Evolutionary conservation across 2,797 vertebrate species (phyloP).

Genomic region (Manis javanica): DNA sequence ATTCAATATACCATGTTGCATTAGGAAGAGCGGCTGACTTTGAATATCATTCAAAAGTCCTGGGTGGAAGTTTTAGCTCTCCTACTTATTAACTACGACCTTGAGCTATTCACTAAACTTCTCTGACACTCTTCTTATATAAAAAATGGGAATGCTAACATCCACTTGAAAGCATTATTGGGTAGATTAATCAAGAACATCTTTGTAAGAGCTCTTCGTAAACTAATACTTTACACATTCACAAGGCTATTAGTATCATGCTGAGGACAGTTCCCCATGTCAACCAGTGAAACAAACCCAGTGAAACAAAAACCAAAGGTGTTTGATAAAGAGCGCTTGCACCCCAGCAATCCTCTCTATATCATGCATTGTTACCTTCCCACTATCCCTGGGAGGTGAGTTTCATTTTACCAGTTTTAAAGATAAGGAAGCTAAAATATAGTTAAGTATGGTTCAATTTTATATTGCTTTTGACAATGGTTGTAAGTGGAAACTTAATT

Average conservation of each 20-base stretch:
- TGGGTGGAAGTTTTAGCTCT: background rate
- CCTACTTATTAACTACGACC: background rate
- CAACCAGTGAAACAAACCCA: background rate
- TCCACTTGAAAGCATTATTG: background rate
- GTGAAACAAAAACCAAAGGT: background rate
- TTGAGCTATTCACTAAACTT: background rate
- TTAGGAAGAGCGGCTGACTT: background rate
- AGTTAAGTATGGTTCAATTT: slow-evolving; percentile 4
- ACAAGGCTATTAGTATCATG: background rate
- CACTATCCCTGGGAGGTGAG: background rate
- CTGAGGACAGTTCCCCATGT: background rate
- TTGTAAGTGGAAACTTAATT: background rate
- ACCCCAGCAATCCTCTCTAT: background rate
- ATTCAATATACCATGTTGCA: background rate
- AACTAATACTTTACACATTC: background rate
- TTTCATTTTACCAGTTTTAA: slow-evolving; percentile 7
- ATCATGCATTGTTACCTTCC: background rate
- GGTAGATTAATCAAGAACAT: background rate
- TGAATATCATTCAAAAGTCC: background rate
- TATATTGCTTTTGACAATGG: background rate
- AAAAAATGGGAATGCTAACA: background rate
- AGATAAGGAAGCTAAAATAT: background rate
- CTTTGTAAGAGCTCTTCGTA: background rate
- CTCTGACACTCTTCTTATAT: background rate
- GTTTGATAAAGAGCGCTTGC: background rate